Evolutionary conservation across 2,888 invertebrate species (phyloP).

Genomic region (Acronicta alni): DNA sequence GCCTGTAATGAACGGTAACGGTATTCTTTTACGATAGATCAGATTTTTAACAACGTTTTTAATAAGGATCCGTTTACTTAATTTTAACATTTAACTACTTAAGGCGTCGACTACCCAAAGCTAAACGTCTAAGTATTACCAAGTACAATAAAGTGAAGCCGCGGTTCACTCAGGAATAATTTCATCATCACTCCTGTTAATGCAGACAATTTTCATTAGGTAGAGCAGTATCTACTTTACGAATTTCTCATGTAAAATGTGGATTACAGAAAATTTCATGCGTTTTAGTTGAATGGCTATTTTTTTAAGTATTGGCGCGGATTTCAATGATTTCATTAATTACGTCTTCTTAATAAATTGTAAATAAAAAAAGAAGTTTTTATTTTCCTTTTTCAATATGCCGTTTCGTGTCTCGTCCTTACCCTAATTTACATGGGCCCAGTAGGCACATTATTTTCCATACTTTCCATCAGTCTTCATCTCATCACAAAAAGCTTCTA

Average conservation of each 20-base stretch:
- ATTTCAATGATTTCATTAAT: conserved; percentile 12
- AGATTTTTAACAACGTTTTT: conserved; percentile 2
- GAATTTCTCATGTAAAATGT: conserved; percentile 34
- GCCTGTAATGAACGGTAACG: not conserved
- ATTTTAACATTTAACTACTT: conserved; percentile 23
- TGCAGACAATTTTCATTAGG: conserved; percentile 51
- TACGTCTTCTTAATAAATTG: too few species aligned
- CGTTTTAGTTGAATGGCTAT: conserved; percentile 6
- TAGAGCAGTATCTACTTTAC: conserved; percentile 40
- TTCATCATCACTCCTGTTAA: conserved; percentile 52
- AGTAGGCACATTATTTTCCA: too few species aligned
- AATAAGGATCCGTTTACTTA: conserved; percentile 11
- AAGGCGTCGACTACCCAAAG: conserved; percentile 18
- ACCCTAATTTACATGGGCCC: too few species aligned
- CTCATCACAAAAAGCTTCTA: too few species aligned
- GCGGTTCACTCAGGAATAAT: conserved; percentile 51
- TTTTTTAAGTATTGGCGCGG: conserved; percentile 8
- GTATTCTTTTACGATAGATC: conserved; percentile 1
- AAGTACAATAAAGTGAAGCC: conserved; percentile 36
- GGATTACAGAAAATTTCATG: conserved; percentile 24
- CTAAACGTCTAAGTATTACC: conserved; percentile 29
- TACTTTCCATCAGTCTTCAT: too few species aligned
- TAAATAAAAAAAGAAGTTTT: too few species aligned
- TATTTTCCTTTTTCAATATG: too few species aligned
- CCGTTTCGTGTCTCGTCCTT: too few species aligned